A percentile compares a stretch with the other conserved stretches of the same genome.
Evolutionary conservation across 2,888 invertebrate species (phyloP).

Genomic region (Callosobruchus maculatus): DNA sequence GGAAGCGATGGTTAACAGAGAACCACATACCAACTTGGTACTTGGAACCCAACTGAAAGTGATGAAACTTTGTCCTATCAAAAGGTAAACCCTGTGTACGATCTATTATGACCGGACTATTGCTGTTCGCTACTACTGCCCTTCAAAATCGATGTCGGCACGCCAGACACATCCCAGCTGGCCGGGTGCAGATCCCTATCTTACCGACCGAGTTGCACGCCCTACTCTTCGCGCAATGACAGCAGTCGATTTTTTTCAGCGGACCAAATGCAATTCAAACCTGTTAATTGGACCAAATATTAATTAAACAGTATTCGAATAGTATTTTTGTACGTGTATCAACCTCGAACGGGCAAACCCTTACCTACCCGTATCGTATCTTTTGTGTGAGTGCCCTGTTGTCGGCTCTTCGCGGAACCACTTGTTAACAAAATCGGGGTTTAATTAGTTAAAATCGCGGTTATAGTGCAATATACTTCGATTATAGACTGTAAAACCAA

Average conservation of each 20-base stretch:
- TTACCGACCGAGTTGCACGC: slow-evolving; percentile 43
- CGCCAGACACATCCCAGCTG: neutral
- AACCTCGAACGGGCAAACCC: slow-evolving; percentile 32
- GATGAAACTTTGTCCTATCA: too few relatives aligned
- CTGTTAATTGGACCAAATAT: slow-evolving; percentile 44
- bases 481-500: slow-evolving; percentile 8
- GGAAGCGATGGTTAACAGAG: too few relatives aligned
- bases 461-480: neutral
- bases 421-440: slow-evolving; percentile 46
- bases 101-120: neutral
- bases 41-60: too few relatives aligned
- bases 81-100: too few relatives aligned
- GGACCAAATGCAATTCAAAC: slow-evolving; percentile 47
- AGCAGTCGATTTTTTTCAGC: slow-evolving; percentile 46
- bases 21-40: too few relatives aligned
- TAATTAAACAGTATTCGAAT: slow-evolving; percentile 42
- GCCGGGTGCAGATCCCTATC: slow-evolving; percentile 27
- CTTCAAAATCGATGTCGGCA: neutral
- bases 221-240: slow-evolving; percentile 35
- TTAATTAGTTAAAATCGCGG: slow-evolving; percentile 34
- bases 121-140: neutral
- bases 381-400: slow-evolving; percentile 35
- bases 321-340: slow-evolving; percentile 46
- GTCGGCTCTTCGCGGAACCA: slow-evolving; percentile 49
- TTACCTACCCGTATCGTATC: slow-evolving; percentile 40